Evolutionary conservation across 1,140 invertebrate genomes (phyloP).

Genomic region (Adelges cooleyi): DNA sequence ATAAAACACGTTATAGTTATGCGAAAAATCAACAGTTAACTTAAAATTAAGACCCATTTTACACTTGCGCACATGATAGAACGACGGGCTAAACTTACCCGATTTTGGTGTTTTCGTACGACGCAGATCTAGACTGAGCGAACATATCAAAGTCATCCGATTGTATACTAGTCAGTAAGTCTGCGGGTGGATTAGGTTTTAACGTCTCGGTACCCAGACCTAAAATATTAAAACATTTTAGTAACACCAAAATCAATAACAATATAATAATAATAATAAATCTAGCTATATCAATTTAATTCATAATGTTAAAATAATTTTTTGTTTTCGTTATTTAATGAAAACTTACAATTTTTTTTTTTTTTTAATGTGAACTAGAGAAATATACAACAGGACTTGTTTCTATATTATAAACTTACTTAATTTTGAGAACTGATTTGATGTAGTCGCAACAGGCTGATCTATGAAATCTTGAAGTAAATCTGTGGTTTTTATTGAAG

Average conservation of each 20-base stretch:
- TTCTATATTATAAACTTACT: constrained; percentile 18
- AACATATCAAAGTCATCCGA: constrained; percentile 79
- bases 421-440: constrained; percentile 16
- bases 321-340: too few species aligned
- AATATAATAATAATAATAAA: not conserved
- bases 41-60: too few species aligned
- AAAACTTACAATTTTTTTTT: too few species aligned
- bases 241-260: not conserved
- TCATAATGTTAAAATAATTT: not conserved
- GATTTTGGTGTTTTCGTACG: constrained; percentile 56
- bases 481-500: constrained; percentile 37
- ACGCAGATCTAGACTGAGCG: constrained; percentile 70
- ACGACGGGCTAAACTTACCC: constrained; percentile 44
- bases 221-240: not conserved
- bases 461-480: constrained; percentile 51
- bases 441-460: constrained; percentile 33
- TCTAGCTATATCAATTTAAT: too few species aligned
- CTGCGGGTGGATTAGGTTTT: constrained; percentile 27
- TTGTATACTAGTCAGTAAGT: constrained; percentile 33
- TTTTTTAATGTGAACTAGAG: too few species aligned
- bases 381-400: too few species aligned
- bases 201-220: constrained; percentile 33
- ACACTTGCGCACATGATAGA: too few species aligned
- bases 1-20: not conserved
- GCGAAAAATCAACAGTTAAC: too few species aligned